Conservation (phyloP, 2,797 vertebrate genomes). For the Hirundo rustica region DNA sequence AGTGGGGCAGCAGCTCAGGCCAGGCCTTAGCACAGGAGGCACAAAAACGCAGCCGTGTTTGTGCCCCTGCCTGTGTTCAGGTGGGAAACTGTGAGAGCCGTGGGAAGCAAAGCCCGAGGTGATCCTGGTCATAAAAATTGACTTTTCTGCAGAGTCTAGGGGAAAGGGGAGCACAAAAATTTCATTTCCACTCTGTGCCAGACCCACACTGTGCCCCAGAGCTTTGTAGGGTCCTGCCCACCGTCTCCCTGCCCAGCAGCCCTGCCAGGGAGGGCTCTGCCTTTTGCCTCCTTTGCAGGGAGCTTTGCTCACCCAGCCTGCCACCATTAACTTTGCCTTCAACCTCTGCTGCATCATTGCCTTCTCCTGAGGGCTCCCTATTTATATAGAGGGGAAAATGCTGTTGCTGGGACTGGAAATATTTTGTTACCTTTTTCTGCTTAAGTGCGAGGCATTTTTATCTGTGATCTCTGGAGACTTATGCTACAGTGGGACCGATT, state of each 20-base stretch:
- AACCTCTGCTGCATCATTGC: constrained; percentile 50
- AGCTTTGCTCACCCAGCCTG: not conserved
- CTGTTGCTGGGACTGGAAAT: constrained; percentile 74
- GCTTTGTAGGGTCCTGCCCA: not conserved
- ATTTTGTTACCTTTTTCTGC: constrained; percentile 71
- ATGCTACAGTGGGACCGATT: constrained; percentile 72
- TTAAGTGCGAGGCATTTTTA: constrained; percentile 71
- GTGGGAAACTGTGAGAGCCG: not conserved
- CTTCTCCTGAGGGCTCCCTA: constrained; percentile 73
- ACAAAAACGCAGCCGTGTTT: rapidly evolving
- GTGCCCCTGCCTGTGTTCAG: not conserved
- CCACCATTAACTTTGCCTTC: constrained; percentile 36
- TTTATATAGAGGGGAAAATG: constrained; percentile 70
- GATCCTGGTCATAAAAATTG: not conserved
- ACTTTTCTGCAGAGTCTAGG: not conserved
- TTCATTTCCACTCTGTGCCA: not conserved
- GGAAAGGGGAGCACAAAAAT: not conserved
- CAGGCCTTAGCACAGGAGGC: not conserved
- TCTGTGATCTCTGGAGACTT: constrained; percentile 75
- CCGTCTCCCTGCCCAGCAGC: not conserved
- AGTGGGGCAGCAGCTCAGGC: not conserved
- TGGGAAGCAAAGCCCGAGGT: not conserved
- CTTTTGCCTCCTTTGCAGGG: not conserved
- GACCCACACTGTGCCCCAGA: rapidly evolving
- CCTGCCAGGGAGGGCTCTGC: not conserved